Evolutionary conservation across 2,888 invertebrate species (phyloP).

Genomic region (Bhutanitis thaidina): DNA sequence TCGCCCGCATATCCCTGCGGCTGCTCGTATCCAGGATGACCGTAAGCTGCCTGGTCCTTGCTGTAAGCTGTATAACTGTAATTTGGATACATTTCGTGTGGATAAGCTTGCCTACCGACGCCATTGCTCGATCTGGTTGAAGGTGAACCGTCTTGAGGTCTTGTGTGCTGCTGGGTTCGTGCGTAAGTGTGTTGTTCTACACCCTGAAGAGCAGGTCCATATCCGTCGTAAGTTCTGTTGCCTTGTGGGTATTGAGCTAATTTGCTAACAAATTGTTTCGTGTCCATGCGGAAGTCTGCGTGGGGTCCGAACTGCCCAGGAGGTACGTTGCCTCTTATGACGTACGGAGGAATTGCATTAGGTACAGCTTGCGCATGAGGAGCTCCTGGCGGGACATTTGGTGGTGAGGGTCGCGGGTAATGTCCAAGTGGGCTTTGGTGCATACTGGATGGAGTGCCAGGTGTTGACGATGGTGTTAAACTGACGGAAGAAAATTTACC

Average conservation of each 20-base stretch:
- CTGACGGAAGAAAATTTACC: slow-evolving; percentile 82
- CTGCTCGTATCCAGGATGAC: slow-evolving; percentile 80
- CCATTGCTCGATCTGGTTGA: slow-evolving; percentile 62
- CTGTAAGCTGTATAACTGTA: slow-evolving; percentile 76
- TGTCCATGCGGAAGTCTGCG: slow-evolving; percentile 75
- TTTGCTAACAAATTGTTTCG: slow-evolving; percentile 66
- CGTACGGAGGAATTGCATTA: slow-evolving; percentile 80
- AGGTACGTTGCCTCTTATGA: slow-evolving; percentile 74
- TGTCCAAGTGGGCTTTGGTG: slow-evolving; percentile 83
- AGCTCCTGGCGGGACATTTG: slow-evolving; percentile 81
- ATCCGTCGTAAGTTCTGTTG: slow-evolving; percentile 63
- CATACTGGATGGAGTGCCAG: slow-evolving; percentile 81
- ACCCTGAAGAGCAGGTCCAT: slow-evolving; percentile 51
- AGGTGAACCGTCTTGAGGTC: slow-evolving; percentile 57
- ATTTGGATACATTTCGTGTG: slow-evolving; percentile 74
- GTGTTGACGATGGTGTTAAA: slow-evolving; percentile 82
- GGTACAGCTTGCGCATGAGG: slow-evolving; percentile 81
- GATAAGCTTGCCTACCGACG: slow-evolving; percentile 58
- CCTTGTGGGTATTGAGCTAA: slow-evolving; percentile 66
- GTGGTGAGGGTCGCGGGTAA: slow-evolving; percentile 85
- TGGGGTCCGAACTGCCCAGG: slow-evolving; percentile 72
- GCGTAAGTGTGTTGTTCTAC: slow-evolving; percentile 70
- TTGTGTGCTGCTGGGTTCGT: slow-evolving; percentile 59
- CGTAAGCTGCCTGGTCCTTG: slow-evolving; percentile 75
- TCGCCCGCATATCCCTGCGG: slow-evolving; percentile 63